phyloP scores from a whole-genome alignment of 35 echinoderm and acorn worm species.

The Apostichopus californicus region DNA sequence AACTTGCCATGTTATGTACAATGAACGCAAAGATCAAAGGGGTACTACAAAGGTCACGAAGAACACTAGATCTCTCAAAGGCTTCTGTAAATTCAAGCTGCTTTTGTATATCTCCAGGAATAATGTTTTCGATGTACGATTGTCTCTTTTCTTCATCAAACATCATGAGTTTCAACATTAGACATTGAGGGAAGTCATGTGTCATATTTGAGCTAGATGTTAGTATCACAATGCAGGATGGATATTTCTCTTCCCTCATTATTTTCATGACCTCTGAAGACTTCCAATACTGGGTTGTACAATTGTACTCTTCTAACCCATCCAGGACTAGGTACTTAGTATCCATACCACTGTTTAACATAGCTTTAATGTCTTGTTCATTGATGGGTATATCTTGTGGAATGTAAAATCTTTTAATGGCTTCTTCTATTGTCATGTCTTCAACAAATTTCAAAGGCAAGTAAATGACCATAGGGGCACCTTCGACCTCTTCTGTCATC shows the following conservation, averaged over 20 bases:
- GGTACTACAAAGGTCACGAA: constrained; percentile 10
- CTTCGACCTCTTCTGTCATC: neutral
- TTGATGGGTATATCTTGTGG: neutral
- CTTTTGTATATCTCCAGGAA: neutral
- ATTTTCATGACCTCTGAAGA: neutral
- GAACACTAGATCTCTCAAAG: neutral
- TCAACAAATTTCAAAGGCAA: constrained; percentile 29
- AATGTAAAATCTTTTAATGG: constrained; percentile 9
- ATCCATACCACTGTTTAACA: neutral
- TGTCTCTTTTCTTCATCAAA: constrained; percentile 8
- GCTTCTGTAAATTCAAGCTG: neutral
- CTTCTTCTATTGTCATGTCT: neutral
- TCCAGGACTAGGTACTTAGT: neutral
- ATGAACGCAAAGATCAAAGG: neutral
- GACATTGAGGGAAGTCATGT: neutral
- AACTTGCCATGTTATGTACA: neutral
- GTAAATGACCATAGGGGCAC: neutral
- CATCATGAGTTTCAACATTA: neutral
- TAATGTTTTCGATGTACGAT: neutral
- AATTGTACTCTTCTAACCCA: constrained; percentile 13
- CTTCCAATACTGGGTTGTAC: neutral
- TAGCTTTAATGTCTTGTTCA: neutral
- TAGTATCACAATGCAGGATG: neutral
- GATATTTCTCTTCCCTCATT: constrained; percentile 2
- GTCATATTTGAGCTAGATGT: neutral